phyloP scores from a whole-genome alignment of 2,113 vertebrate species.

The Chitala chitala region DNA sequence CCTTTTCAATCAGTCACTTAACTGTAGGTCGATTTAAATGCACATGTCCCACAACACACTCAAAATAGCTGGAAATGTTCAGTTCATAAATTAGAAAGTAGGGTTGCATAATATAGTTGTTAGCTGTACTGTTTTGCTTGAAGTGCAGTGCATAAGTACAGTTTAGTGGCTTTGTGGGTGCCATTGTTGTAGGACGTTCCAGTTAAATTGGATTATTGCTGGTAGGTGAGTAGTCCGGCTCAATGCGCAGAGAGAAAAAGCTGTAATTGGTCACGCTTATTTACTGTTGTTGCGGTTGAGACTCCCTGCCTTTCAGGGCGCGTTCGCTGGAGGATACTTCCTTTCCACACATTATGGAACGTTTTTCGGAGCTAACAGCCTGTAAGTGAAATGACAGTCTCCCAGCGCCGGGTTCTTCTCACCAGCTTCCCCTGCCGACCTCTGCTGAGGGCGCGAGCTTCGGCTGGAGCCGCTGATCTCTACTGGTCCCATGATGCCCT shows the following conservation, averaged over 20 bases:
- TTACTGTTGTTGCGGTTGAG: conserved; percentile 37
- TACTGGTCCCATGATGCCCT: not conserved
- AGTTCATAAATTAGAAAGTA: conserved; percentile 5
- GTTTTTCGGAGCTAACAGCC: conserved; percentile 38
- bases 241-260: conserved; percentile 36
- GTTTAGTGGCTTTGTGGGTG: conserved; percentile 37
- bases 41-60: not conserved
- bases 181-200: conserved; percentile 47
- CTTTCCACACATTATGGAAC: conserved; percentile 38
- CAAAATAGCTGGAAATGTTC: not conserved
- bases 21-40: not conserved
- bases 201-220: conserved; percentile 47
- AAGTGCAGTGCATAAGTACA: conserved; percentile 23
- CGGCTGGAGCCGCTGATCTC: not conserved
- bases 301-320: conserved; percentile 31
- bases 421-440: conserved; percentile 27
- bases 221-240: conserved; percentile 32
- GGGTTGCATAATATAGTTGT: conserved; percentile 3
- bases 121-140: not conserved
- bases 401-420: conserved; percentile 25
- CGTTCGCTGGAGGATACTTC: conserved; percentile 39
- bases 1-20: not conserved
- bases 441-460: not conserved
- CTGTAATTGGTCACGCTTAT: conserved; percentile 51
- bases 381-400: conserved; percentile 41